Evolutionary conservation across 1,140 invertebrate species (phyloP).

Genomic region (Drosophila takahashii): DNA sequence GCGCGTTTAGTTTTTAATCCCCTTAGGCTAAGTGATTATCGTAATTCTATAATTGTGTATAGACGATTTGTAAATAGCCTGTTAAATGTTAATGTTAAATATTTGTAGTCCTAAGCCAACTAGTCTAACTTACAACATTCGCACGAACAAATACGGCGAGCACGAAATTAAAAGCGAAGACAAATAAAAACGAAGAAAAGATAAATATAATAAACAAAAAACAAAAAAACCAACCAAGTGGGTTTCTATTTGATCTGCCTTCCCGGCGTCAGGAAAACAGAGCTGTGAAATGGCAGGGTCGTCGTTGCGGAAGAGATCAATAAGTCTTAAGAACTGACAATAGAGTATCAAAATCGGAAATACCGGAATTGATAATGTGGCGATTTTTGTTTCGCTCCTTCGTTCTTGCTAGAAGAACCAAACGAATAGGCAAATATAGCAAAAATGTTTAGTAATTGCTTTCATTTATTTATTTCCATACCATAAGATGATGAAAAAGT

Average conservation of each 20-base stretch:
- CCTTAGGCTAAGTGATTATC: constrained; percentile 73
- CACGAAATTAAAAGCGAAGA: constrained; percentile 68
- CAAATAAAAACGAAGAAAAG: constrained; percentile 64
- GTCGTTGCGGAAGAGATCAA: constrained; percentile 25
- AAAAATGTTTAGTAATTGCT: no score
- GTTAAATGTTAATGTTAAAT: constrained; percentile 80
- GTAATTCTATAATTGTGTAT: constrained; percentile 70
- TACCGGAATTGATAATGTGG: constrained; percentile 5
- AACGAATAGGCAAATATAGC: not conserved
- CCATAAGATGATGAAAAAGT: no score
- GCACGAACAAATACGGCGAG: constrained; percentile 64
- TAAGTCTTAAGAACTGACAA: constrained; percentile 4
- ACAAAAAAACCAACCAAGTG: constrained; percentile 25
- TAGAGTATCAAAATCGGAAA: constrained; percentile 11
- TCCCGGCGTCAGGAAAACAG: not conserved
- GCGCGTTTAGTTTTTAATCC: constrained; percentile 44
- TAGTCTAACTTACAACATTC: constrained; percentile 80
- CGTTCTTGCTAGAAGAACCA: not conserved
- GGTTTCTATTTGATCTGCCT: constrained; percentile 18
- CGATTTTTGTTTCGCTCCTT: not conserved
- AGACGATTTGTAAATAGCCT: constrained; percentile 78
- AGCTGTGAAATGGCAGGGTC: constrained; percentile 17
- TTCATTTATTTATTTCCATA: no score
- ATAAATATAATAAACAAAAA: constrained; percentile 21
- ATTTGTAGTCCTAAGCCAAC: constrained; percentile 77